A percentile compares a stretch with the other conserved stretches of the same genome.
Conservation (phyloP, 2,113 vertebrate species). For the Alaudala cheleensis region DNA sequence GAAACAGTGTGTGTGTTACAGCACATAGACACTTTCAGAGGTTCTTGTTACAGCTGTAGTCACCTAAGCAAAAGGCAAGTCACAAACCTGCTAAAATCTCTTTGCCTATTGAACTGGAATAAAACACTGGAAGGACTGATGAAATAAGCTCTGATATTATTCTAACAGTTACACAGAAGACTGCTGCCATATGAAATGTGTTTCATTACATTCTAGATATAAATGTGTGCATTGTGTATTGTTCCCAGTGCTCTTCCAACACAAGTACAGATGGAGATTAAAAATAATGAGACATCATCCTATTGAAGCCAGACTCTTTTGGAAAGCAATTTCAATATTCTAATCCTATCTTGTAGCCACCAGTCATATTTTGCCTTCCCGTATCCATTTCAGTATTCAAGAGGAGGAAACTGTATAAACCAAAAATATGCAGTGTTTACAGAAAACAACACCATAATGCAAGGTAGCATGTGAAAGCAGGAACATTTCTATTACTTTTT, state of each 20-base stretch:
- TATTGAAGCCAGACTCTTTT: background rate
- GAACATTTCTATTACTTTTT: background rate
- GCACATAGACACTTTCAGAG: background rate
- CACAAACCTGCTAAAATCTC: background rate
- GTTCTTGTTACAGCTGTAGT: background rate
- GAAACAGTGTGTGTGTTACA: background rate
- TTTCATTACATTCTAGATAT: background rate
- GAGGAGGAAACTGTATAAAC: background rate
- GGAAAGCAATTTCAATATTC: background rate
- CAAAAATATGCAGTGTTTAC: background rate
- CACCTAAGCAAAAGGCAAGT: background rate
- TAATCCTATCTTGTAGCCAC: background rate
- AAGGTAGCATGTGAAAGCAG: background rate
- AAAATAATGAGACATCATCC: slow-evolving; percentile 12
- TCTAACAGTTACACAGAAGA: background rate
- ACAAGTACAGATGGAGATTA: slow-evolving; percentile 6
- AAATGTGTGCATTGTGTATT: background rate
- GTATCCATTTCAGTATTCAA: background rate
- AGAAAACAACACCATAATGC: background rate
- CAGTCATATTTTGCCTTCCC: background rate
- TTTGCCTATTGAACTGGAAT: background rate
- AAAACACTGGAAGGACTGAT: background rate
- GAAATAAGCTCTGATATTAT: background rate
- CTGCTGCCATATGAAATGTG: background rate
- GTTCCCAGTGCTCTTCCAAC: background rate